A percentile compares a stretch with the other conserved stretches of the same genome.
These are phyloP conservation scores for Lucifuga dentata DNA, from an alignment of 2,113 vertebrate genomes.

Conservation along the genomic window DNA sequence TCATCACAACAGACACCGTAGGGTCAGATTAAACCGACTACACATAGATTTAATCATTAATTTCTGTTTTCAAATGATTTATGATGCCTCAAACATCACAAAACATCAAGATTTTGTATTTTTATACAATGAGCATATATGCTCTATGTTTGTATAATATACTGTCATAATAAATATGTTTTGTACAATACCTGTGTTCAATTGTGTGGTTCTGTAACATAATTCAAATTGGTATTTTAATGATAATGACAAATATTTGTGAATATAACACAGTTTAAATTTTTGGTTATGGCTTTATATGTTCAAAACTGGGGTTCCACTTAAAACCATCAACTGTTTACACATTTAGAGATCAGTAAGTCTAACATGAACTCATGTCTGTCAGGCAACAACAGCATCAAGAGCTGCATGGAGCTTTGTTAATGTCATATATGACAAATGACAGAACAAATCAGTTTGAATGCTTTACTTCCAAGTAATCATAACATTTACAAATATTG, in stretches of 20 bases:
- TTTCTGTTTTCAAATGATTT: conserved; percentile 33
- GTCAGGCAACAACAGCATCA: no score
- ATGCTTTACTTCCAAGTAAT: no score
- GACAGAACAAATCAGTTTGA: no score
- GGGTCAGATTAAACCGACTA: conserved; percentile 61
- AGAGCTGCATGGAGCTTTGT: no score
- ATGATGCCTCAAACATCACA: conserved; percentile 40
- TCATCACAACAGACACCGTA: conserved; percentile 20
- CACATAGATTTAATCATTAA: conserved; percentile 29
- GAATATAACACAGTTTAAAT: no score
- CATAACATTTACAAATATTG: no score
- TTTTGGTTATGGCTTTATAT: no score
- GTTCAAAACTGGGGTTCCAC: no score
- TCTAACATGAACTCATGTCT: no score
- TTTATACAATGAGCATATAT: conserved; percentile 60
- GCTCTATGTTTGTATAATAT: conserved; percentile 69
- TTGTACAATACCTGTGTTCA: conserved; percentile 64
- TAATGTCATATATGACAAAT: no score
- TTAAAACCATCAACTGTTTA: no score
- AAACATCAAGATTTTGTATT: conserved; percentile 56
- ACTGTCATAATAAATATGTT: conserved; percentile 78
- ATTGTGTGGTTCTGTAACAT: conserved; percentile 20
- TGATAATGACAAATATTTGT: background rate
- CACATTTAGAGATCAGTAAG: no score
- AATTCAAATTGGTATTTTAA: background rate